These are phyloP conservation scores for Melipona beecheii DNA, from an alignment of 2,888 invertebrate species.

Conservation along the genomic window DNA sequence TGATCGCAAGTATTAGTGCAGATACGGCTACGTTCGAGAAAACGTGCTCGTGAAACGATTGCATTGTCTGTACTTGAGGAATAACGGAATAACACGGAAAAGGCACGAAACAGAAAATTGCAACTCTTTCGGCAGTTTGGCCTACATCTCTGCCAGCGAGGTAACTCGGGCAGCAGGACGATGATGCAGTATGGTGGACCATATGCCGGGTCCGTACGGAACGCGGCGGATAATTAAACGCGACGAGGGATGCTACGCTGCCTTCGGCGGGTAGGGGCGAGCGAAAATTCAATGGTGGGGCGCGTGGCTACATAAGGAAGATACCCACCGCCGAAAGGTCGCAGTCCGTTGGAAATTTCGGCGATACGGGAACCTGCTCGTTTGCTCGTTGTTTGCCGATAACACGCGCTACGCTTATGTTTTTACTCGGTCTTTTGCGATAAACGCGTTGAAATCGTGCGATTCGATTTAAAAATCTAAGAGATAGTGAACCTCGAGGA, in stretches of 20 bases:
- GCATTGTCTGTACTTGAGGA: too few relatives aligned
- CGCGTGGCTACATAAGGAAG: constrained; percentile 80
- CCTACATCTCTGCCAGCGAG: constrained; percentile 53
- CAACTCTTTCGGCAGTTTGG: constrained; percentile 52
- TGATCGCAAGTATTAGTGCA: too few relatives aligned
- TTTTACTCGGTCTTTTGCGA: not conserved
- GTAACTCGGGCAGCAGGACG: constrained; percentile 79
- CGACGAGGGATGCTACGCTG: constrained; percentile 80
- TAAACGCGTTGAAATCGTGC: not conserved
- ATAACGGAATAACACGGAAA: not conserved
- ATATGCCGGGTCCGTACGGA: constrained; percentile 77
- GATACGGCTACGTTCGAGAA: too few relatives aligned
- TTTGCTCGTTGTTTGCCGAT: not conserved
- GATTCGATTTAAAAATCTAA: not conserved
- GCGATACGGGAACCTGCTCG: constrained; percentile 37
- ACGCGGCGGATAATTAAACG: constrained; percentile 78
- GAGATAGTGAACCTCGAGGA: not conserved
- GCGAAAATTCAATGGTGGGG: constrained; percentile 72
- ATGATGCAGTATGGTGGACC: constrained; percentile 68
- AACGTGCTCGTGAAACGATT: too few relatives aligned
- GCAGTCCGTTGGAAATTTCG: constrained; percentile 78
- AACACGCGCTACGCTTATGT: constrained; percentile 17
- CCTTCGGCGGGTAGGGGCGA: constrained; percentile 64
- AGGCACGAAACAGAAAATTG: not conserved
- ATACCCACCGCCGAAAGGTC: constrained; percentile 78